These are phyloP conservation scores for Manis javanica DNA, from an alignment of 2,797 vertebrate species.

Conservation along the genomic window DNA sequence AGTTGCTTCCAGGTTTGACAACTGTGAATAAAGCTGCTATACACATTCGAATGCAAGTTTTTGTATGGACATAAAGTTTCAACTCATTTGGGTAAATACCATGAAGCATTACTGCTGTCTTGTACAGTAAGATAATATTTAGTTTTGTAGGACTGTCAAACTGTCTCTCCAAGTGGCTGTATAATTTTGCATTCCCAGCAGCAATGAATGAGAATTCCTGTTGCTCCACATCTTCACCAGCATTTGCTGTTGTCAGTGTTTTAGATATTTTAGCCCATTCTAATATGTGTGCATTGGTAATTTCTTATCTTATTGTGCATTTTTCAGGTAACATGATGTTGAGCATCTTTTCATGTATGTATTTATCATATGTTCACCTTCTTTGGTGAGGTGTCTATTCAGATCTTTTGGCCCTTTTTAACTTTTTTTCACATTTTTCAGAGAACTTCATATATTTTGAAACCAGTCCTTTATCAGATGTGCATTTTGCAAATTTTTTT, in stretches of 20 bases:
- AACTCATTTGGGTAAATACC: not conserved
- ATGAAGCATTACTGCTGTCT: too few relatives aligned
- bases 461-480: not conserved
- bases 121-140: too few relatives aligned
- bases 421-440: not conserved
- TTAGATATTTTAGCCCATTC: not conserved
- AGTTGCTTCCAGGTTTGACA: not conserved
- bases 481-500: not conserved
- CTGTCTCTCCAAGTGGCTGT: not conserved
- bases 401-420: not conserved
- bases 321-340: not conserved
- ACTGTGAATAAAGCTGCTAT: too few relatives aligned
- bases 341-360: not conserved
- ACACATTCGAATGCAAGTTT: not conserved
- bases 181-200: not conserved
- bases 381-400: not conserved
- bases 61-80: not conserved
- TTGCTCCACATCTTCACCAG: not conserved
- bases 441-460: not conserved
- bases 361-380: not conserved
- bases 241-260: not conserved
- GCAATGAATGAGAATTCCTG: not conserved
- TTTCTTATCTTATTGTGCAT: not conserved
- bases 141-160: not conserved
- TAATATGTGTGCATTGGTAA: not conserved